These are phyloP conservation scores for Dorcus hopei DNA, from an alignment of 2,888 invertebrate species.

Conservation along the genomic window DNA sequence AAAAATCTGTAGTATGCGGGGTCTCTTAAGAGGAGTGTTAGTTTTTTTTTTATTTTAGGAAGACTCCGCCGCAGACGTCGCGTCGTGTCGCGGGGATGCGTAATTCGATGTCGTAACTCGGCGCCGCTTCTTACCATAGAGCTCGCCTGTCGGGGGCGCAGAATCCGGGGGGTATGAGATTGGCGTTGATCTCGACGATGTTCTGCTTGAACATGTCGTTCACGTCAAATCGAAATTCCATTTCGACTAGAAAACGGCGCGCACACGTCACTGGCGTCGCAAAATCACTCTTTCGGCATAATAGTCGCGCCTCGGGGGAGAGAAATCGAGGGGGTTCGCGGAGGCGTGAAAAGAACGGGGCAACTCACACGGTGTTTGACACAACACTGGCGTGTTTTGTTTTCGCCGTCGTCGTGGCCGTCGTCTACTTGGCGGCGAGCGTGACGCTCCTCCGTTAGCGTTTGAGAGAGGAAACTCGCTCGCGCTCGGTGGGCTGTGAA, in stretches of 20 bases:
- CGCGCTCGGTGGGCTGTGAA: slow-evolving; percentile 14
- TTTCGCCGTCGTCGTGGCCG: slow-evolving; percentile 10
- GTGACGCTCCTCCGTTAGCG: slow-evolving; percentile 9
- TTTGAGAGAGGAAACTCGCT: slow-evolving; percentile 5
- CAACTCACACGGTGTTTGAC: slow-evolving; percentile 12
- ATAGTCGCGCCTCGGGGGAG: neutral
- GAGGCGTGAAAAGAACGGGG: slow-evolving; percentile 5
- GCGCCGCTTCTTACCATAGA: slow-evolving; percentile 45
- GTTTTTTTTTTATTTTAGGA: too few species aligned
- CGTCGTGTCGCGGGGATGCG: neutral
- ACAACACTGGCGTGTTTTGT: slow-evolving; percentile 10
- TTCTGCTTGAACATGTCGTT: slow-evolving; percentile 53
- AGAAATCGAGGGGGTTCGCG: neutral
- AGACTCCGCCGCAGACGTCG: neutral
- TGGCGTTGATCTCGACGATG: slow-evolving; percentile 53
- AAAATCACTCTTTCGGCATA: slow-evolving; percentile 1
- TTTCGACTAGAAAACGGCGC: slow-evolving; percentile 35
- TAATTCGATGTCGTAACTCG: too few species aligned
- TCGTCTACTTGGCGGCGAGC: slow-evolving; percentile 4
- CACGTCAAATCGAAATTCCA: slow-evolving; percentile 57
- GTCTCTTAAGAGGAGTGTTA: too few species aligned
- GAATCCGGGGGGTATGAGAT: slow-evolving; percentile 55
- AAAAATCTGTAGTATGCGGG: too few species aligned
- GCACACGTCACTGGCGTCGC: slow-evolving; percentile 4
- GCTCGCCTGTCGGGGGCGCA: slow-evolving; percentile 53